Evolutionary conservation across 2,113 vertebrate genomes (phyloP), one percentile per base, ranked within the genome.

Genomic region (Rhipidura dahli): DNA sequence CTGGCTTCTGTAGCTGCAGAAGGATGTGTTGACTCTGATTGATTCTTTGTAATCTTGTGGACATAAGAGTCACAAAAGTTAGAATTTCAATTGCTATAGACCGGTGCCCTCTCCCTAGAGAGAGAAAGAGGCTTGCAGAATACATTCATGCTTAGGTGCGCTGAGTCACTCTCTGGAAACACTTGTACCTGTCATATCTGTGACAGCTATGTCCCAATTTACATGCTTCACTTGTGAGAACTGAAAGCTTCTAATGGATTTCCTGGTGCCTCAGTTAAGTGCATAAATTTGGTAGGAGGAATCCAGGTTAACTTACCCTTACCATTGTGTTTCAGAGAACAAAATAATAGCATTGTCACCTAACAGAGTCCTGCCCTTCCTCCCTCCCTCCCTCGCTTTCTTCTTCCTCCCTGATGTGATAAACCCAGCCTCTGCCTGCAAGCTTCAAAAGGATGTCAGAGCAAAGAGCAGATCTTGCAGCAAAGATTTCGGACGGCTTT

Each of bases 401-500:
- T 75, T 70, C 89, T 92, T 42, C 84, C 73, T 91, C 40, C 35
- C 71, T 92, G 18, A 53, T 93, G 90, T 91, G 86, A 50, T 33
- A 86, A 80, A 85, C 68, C 73, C 97, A 99, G 99, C 56, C 98
- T 99, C 93, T 99, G 98, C 93, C 98, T 99, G 57, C 98, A 99
- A 97, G 99, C 99, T 45, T 98, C 99, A 68, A 98, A 99, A 96
- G 98, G 98, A 94, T 99, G 99, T 98, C 99, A 99, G 97, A 99
- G 98, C 96, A 99, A 99, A 97, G 99, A 99, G 97, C 98, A 99
- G 92, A 97, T 98, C 92, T 97, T 99, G 97, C 99, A 99, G 93
- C 99, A 99, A 94, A 98, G 99, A 85, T 99, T 99, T 96, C 98
- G 98, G 44, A 98, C 96, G 2, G 98, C 98, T 45, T 98, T 98